Conservation (phyloP, 2,113 vertebrate genomes). For the Chrysemys picta region DNA sequence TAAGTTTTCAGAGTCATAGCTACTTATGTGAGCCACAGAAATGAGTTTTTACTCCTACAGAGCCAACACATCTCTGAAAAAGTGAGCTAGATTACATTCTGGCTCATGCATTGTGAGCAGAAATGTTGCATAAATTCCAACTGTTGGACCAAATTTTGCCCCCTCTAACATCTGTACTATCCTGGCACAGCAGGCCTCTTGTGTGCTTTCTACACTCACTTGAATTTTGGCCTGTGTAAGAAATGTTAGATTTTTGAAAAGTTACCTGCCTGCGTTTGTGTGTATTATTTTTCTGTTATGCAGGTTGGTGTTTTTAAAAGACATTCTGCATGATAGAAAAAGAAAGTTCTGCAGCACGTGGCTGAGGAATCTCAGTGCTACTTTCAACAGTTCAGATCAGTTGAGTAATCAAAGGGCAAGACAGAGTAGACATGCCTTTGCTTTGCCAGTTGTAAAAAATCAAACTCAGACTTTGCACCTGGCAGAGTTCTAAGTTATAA, state of each 20-base stretch:
- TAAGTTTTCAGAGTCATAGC: neutral
- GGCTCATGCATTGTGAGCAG: neutral
- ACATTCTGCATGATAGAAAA: neutral
- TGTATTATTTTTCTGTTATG: neutral
- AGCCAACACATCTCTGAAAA: neutral
- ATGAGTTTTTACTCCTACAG: neutral
- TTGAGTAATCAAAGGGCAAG: constrained; percentile 47
- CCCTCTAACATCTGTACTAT: neutral
- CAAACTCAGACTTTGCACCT: constrained; percentile 69
- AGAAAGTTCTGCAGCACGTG: neutral
- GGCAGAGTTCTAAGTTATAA: constrained; percentile 44
- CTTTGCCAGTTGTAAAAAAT: constrained; percentile 58
- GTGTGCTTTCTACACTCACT: neutral
- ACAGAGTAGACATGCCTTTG: constrained; percentile 45
- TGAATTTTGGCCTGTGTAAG: neutral
- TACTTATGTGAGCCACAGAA: neutral
- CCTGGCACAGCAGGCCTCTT: neutral
- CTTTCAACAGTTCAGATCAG: constrained; percentile 16
- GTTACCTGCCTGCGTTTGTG: neutral
- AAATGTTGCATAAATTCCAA: neutral
- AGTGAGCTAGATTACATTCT: neutral
- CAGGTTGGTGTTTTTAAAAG: neutral
- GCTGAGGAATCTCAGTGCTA: neutral
- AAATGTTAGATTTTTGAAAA: neutral
- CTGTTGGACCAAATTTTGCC: neutral